Evolutionary conservation across 2,113 vertebrate species (phyloP).

Genomic region (Chiloscyllium plagiosum): DNA sequence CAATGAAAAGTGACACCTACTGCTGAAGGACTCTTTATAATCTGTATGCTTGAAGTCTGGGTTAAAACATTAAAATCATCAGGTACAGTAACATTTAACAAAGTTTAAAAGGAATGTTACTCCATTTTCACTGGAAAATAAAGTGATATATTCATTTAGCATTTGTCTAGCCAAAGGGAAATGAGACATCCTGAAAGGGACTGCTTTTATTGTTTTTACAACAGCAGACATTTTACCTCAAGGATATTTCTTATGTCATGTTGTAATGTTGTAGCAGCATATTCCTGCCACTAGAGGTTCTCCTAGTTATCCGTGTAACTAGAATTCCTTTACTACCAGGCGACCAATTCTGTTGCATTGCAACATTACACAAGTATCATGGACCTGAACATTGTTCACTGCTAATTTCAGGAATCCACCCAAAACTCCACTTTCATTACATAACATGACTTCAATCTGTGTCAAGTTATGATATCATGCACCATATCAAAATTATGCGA

Average conservation of each 20-base stretch:
- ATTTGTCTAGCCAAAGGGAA: neutral
- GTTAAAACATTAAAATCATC: neutral
- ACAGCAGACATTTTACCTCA: neutral
- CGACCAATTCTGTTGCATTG: neutral
- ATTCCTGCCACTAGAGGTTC: slow-evolving; percentile 34
- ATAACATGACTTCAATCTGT: neutral
- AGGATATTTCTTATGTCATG: neutral
- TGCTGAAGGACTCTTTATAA: neutral
- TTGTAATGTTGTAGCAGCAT: neutral
- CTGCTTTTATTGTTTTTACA: neutral
- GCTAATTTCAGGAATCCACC: neutral
- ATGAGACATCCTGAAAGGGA: neutral
- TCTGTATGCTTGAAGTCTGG: neutral
- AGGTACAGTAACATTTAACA: neutral
- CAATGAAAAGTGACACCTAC: neutral
- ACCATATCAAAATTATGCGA: neutral
- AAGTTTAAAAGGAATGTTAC: neutral
- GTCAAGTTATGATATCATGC: too few species aligned
- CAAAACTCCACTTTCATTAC: neutral
- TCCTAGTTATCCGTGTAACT: neutral
- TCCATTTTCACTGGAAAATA: neutral
- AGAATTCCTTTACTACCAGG: neutral
- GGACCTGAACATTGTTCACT: neutral
- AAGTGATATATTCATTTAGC: neutral
- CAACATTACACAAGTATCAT: neutral